Conservation (phyloP, 30 jellyfish, hydroid and myxozoan species). For the Hydra vulgaris region DNA sequence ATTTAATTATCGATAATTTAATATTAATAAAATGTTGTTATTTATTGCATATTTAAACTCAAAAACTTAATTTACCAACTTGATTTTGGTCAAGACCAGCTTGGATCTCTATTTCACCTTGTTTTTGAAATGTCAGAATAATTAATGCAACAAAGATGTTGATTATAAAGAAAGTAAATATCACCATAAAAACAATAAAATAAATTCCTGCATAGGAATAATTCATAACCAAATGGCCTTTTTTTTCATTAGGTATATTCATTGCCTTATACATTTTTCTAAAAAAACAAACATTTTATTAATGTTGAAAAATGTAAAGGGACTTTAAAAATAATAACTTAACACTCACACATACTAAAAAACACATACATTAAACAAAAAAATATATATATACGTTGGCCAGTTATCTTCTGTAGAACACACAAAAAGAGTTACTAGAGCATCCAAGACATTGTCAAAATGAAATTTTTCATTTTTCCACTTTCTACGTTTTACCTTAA, state of each 20-base stretch:
- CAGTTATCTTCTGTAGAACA: conserved; percentile 96
- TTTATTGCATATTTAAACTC: too few species aligned
- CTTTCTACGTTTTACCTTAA: conserved; percentile 44
- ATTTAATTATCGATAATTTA: too few species aligned
- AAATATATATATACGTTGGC: conserved; percentile 80
- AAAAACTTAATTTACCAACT: conserved; percentile 41
- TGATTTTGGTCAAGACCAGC: conserved; percentile 92
- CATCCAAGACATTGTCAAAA: conserved; percentile 76
- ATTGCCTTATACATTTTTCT: conserved; percentile 88
- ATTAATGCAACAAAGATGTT: conserved; percentile 87
- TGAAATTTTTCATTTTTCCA: conserved; percentile 75
- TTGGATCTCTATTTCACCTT: conserved; percentile 93
- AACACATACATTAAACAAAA: too few species aligned
- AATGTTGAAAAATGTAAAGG: neutral
- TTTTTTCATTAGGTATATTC: conserved; percentile 54
- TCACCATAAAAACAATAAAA: conserved; percentile 67
- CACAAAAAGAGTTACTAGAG: conserved; percentile 65
- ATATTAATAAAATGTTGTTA: too few species aligned
- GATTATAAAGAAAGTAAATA: conserved; percentile 88
- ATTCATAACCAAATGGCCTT: conserved; percentile 76
- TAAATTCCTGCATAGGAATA: conserved; percentile 59
- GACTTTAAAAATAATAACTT: too few species aligned
- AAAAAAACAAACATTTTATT: conserved; percentile 1
- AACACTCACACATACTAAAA: too few species aligned
- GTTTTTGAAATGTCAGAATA: conserved; percentile 89